Evolutionary conservation across 1,140 invertebrate species (phyloP), one percentile per base, ranked within the genome.

Genomic region (Atta colombica): DNA sequence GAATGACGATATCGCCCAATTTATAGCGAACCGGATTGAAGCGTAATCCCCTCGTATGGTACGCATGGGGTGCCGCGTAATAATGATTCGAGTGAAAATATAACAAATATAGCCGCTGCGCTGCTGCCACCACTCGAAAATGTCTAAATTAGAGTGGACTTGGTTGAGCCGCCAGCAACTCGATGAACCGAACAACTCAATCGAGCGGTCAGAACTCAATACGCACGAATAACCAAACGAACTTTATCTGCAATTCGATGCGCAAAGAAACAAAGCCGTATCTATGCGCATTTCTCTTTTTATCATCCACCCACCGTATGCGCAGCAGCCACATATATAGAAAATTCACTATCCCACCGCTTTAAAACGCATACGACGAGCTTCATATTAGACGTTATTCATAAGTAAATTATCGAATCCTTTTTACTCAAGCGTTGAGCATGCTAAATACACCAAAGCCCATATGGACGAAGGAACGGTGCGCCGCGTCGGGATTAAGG

Each of bases 21-120:
- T 93, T 91, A 92, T 92, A 92, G 88, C 90, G 72, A 75, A 85
- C 91, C 72, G 88, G 89, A 92, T 90, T 92, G 89, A 91, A 85
- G 92, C 63, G 89, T 92, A 92, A 92, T 92, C 91, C 90, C 86
- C 87, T 87, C 77, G 71, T 90, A 71, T 77, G 69, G 49, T 39
- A 78, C 77, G 86, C 71, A 75, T 82, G 85, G 86, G 85, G 85
- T 82, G 86, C 89, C 88, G 84, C 88, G 89, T 91, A 93, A 92
- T 92, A 92, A 93, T 93, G 91, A 92, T 93, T 86, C 85, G 78
- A 87, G 84, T 61, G 89, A 90, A 91, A 91, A 90, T 90, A 91
- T 91, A 91, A 88, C 89, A 90, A 90, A 90, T 90, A 90, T 88
- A 84, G 39, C 80, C 49, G 31, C 31, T 31, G 4, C 31, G 61